phyloP scores from a whole-genome alignment of 1,140 invertebrate species.

The Episyrphus balteatus region DNA sequence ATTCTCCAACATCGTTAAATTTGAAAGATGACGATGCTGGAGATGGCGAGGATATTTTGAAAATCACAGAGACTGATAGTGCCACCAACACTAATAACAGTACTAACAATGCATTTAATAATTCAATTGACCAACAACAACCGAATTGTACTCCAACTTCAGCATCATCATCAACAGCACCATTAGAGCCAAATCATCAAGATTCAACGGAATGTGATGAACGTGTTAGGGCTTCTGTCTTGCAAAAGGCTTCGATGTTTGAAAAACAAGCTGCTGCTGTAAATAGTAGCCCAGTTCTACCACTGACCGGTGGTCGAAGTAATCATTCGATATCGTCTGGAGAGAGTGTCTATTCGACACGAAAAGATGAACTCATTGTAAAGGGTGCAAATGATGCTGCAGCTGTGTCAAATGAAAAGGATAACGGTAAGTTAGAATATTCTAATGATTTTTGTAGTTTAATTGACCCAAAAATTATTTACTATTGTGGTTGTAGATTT shows the following conservation, averaged over 20 bases:
- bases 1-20: too few relatives aligned
- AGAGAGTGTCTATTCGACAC: slow-evolving; percentile 1
- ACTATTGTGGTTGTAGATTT: too few relatives aligned
- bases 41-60: slow-evolving; percentile 16
- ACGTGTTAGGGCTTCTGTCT: slow-evolving; percentile 28
- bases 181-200: neutral
- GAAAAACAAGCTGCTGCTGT: slow-evolving; percentile 30
- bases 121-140: neutral
- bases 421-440: slow-evolving; percentile 4
- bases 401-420: slow-evolving; percentile 1
- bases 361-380: slow-evolving; percentile 2
- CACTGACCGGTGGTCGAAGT: neutral
- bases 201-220: slow-evolving; percentile 22
- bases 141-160: neutral
- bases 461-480: too few relatives aligned
- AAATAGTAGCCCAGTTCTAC: slow-evolving; percentile 3
- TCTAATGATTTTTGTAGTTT: neutral
- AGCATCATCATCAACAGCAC: neutral
- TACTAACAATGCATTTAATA: neutral
- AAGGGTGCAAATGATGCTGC: neutral
- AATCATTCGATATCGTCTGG: neutral
- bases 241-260: slow-evolving; percentile 36
- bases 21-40: too few relatives aligned
- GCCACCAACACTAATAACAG: neutral
- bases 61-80: slow-evolving; percentile 23